Evolutionary conservation across 2,113 vertebrate species (phyloP), one percentile per base, ranked within the genome.

Genomic region (Marmota flaviventris): DNA sequence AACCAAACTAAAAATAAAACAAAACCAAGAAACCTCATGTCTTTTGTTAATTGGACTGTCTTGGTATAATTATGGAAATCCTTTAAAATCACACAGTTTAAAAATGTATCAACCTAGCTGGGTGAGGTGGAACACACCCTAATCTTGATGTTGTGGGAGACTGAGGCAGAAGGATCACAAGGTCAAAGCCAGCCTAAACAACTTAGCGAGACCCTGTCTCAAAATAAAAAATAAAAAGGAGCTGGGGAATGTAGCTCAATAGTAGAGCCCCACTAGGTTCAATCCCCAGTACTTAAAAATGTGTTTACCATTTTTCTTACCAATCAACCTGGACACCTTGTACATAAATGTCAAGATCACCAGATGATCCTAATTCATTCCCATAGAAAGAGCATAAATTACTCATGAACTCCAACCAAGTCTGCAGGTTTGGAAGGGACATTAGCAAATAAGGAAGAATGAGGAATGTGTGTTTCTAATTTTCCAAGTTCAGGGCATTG

Each of bases 351-450:
- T 79, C 63, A 84, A 87, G 34, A 72, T 81, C 73, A 58, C 51
- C 65, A 72, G 29, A 85, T 79, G 88, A 81, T 65, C 27, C 29
- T 67, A 8, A 70, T 10, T 73, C 32, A 0, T 92, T 87, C 27
- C 29, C 72, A 72, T 34, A 77, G 70, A 95, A 86, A 78, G 22
- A 96, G n/a, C 88, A 61, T 61, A 93, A 73, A 79, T 96, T 58
- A 91, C 18, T 93, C 67, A 86, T 51, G 53, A 78, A 78, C 89
- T 42, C 13, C 39, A 93, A 89, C 39, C 25, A 95, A 16, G 8
- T 45, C 1, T 58, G 42, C 25, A 89, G 8, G 29, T 82, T 89
- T 89, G 32, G 20, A 45, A 58, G n/a, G 51, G 17, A 91, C 89
- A 13, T 51, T 89, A 5, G 42, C 82, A 84, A 73, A 25, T 17